These are phyloP conservation scores for Lutjanus campechanus DNA, from an alignment of 2,797 vertebrate species.

Conservation along the genomic window DNA sequence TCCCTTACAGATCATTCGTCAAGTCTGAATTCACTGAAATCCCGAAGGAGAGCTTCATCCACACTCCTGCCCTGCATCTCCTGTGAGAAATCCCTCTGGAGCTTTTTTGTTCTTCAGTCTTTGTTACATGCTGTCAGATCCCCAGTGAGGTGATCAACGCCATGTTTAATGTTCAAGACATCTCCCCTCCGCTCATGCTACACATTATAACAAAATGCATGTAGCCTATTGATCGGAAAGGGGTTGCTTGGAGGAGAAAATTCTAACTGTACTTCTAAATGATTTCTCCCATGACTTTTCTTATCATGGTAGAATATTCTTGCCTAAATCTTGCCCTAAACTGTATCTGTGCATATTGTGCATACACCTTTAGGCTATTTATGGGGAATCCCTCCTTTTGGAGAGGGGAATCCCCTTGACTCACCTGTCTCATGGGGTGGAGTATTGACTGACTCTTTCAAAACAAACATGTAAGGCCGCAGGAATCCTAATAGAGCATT, in stretches of 20 bases:
- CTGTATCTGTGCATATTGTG: conserved; percentile 7
- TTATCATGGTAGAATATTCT: not conserved
- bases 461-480: conserved; percentile 34
- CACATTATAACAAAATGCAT: not conserved
- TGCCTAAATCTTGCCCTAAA: not conserved
- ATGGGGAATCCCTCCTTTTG: conserved; percentile 59
- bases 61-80: conserved; percentile 97
- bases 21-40: conserved; percentile 98
- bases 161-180: conserved; percentile 66
- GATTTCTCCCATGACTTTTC: not conserved
- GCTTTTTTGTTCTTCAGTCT: conserved; percentile 49
- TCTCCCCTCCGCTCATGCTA: conserved; percentile 30
- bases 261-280: too few species aligned
- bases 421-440: conserved; percentile 35
- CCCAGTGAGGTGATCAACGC: conserved; percentile 67
- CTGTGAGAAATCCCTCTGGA: conserved; percentile 90
- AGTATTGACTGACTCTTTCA: conserved; percentile 48
- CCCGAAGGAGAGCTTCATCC: conserved; percentile 97
- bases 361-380: conserved; percentile 8
- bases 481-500: conserved; percentile 27
- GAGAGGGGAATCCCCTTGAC: conserved; percentile 65
- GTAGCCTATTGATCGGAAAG: not conserved
- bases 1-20: conserved; percentile 93
- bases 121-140: conserved; percentile 62
- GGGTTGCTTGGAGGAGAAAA: not conserved